phyloP scores from a whole-genome alignment of 2,888 invertebrate genomes.

The Volucella bombylans region DNA sequence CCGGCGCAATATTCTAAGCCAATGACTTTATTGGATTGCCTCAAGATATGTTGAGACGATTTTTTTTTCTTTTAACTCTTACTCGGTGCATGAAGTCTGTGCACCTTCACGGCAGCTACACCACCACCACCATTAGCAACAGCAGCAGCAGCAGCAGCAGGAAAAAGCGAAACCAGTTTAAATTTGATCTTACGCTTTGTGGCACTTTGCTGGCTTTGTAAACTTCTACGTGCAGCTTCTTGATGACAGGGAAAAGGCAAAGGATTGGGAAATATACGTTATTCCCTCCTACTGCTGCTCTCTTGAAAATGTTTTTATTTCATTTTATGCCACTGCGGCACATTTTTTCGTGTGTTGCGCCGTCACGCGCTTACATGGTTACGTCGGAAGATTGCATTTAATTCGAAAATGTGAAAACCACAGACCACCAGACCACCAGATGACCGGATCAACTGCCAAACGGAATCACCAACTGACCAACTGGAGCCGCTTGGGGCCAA shows the following conservation, averaged over 20 bases:
- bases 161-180: constrained; percentile 70
- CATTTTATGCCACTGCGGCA: constrained; percentile 48
- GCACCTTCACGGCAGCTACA: constrained; percentile 13
- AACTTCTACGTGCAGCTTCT: constrained; percentile 61
- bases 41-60: constrained; percentile 59
- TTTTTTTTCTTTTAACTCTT: constrained; percentile 12
- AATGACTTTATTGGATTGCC: constrained; percentile 73
- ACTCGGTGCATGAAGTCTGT: constrained; percentile 48
- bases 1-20: constrained; percentile 69
- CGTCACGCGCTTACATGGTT: constrained; percentile 46
- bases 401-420: constrained; percentile 59
- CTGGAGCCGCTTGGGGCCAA: constrained; percentile 58
- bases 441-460: constrained; percentile 32
- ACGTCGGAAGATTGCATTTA: constrained; percentile 66
- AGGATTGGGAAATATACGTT: constrained; percentile 63
- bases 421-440: constrained; percentile 50
- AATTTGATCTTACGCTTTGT: constrained; percentile 65
- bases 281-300: constrained; percentile 41
- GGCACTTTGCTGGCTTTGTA: constrained; percentile 69
- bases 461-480: constrained; percentile 9
- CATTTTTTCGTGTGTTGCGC: constrained; percentile 42
- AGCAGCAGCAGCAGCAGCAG: constrained; percentile 15
- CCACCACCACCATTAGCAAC: background rate
- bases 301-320: constrained; percentile 56
- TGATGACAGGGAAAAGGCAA: constrained; percentile 65